Evolutionary conservation across 1,140 invertebrate species (phyloP), one percentile per base, ranked within the genome.

Genomic region (Zaprionus camerounensis): DNA sequence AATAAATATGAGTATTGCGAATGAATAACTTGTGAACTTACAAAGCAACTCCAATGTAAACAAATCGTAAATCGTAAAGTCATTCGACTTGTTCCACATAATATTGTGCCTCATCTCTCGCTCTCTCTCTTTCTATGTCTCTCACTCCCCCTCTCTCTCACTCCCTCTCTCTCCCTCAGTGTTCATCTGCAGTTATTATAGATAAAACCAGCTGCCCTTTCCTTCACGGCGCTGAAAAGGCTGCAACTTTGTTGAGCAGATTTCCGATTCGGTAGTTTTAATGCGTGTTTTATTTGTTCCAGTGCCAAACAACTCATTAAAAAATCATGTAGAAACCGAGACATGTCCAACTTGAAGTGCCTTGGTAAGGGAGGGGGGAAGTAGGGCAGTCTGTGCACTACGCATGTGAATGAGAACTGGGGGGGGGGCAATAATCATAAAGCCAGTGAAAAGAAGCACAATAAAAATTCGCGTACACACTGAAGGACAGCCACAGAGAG

Each of bases 401-500:
- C 56, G 74, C 59, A 71, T 56, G 62, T 51, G 74, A 53, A 76
- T 70, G 58, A 22, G 55, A 59, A 59, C 64, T 28, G 58, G 82
- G 69, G 69, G 58, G 82, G 69, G 69, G 67, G 83, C 80, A 82
- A 86, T 86, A 86, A 86, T 86, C 83, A 86, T 86, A 86, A 86
- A 86, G 80, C 72, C 80, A 84, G 73, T 78, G 81, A 69, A 71
- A 84, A 79, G 73, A 49, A 79, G 71, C 78, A 86, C 83, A 86
- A 86, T 86, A 86, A 86, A 86, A 51, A 24, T 24, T 22, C 46
- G 46, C 46, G 12, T 46, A 46, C 41, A 78, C 68, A 80, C 69
- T 62, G 51, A 56, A 59, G 55, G 63, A 55, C 55, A 69, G 64
- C 73, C 65, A 51, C 61, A 31, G 58, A 34, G 31, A 26, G 24